Evolutionary conservation across 1,140 invertebrate genomes (phyloP).

Genomic region (Drosophila malerkotliana): DNA sequence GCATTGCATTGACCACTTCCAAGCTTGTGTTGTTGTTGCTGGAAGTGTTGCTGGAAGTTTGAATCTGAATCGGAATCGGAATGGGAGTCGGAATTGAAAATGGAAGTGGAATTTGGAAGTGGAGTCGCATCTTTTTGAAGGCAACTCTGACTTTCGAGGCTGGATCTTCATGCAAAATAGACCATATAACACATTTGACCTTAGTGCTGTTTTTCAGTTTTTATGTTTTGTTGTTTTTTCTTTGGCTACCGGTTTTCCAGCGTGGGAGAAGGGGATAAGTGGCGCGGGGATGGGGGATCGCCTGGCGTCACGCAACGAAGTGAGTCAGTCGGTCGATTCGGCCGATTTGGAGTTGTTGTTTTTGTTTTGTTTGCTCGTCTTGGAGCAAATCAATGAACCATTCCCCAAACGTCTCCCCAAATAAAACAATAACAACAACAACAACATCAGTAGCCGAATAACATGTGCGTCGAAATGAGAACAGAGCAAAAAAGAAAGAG

Average conservation of each 20-base stretch:
- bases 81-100: conserved; percentile 37
- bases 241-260: conserved; percentile 69
- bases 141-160: conserved; percentile 34
- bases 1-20: conserved; percentile 60
- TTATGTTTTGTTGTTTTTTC: not conserved
- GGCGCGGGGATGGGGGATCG: conserved; percentile 17
- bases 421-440: not conserved
- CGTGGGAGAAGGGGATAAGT: conserved; percentile 19
- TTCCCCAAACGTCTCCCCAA: conserved; percentile 53
- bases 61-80: conserved; percentile 31
- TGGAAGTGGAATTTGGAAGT: conserved; percentile 22
- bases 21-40: conserved; percentile 3
- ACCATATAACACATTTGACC: conserved; percentile 73
- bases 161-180: conserved; percentile 53
- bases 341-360: conserved; percentile 23
- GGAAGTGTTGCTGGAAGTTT: conserved; percentile 15
- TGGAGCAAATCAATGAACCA: conserved; percentile 66
- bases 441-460: conserved; percentile 33
- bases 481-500: conserved; percentile 44
- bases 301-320: conserved; percentile 56
- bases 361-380: conserved; percentile 19
- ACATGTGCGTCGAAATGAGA: conserved; percentile 72
- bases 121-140: conserved; percentile 45
- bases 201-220: conserved; percentile 48
- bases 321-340: conserved; percentile 73